These are phyloP conservation scores for Plectropomus leopardus DNA, from an alignment of 2,113 vertebrate species.

Conservation along the genomic window DNA sequence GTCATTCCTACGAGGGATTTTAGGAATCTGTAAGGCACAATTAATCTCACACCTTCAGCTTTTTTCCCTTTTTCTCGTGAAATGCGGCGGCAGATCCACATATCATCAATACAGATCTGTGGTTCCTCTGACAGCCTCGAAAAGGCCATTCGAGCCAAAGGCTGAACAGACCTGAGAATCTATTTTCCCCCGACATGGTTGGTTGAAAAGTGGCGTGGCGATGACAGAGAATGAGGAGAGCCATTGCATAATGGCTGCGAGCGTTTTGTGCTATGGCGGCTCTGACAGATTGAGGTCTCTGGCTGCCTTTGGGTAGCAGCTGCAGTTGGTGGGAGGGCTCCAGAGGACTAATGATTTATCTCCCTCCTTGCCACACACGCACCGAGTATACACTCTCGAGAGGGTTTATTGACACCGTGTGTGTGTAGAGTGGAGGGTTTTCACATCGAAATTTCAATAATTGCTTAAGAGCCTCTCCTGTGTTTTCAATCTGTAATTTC, in stretches of 20 bases:
- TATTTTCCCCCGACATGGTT: not conserved
- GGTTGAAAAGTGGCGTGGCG: slow-evolving; percentile 37
- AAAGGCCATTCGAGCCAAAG: slow-evolving; percentile 15
- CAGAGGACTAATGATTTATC: slow-evolving; percentile 68
- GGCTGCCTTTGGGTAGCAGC: slow-evolving; percentile 77
- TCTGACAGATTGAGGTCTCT: slow-evolving; percentile 85
- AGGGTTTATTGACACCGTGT: slow-evolving; percentile 43
- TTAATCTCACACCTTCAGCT: slow-evolving; percentile 21
- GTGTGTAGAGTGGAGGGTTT: slow-evolving; percentile 33
- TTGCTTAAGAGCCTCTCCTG: slow-evolving; percentile 46
- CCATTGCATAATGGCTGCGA: slow-evolving; percentile 53
- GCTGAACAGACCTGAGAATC: not conserved
- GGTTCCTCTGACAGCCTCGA: slow-evolving; percentile 8
- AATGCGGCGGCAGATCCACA: not conserved
- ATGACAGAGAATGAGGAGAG: slow-evolving; percentile 49
- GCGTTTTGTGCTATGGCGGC: slow-evolving; percentile 30
- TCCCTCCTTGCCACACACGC: slow-evolving; percentile 26
- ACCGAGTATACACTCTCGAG: slow-evolving; percentile 15
- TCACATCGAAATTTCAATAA: slow-evolving; percentile 45
- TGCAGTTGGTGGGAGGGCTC: slow-evolving; percentile 77
- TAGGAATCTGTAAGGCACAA: slow-evolving; percentile 8
- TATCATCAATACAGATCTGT: slow-evolving; percentile 3
- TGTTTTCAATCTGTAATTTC: slow-evolving; percentile 46
- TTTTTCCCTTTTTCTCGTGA: not conserved
- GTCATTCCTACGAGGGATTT: not conserved